Evolutionary conservation across 2,113 vertebrate species (phyloP), one percentile per base, ranked within the genome.

Genomic region (Limanda limanda): DNA sequence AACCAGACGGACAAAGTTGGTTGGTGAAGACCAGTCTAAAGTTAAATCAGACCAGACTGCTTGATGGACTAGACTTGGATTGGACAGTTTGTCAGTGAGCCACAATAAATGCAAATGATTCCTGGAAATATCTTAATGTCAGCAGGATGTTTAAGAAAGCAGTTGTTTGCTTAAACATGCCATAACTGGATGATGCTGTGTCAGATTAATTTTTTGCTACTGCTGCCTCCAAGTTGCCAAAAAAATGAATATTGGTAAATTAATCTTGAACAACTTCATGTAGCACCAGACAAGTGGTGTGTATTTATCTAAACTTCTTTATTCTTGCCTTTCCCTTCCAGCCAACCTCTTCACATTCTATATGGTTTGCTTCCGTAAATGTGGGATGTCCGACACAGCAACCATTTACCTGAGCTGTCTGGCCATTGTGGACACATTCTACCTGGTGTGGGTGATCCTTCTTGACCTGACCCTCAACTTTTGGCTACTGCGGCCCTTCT

Each of bases 321-420:
- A 1, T 68, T 37, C 4, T 1, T 68, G 47, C 57, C 56, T 70
- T 62, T 31, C 59, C 40, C 57, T 58, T 54, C 21, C 78, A 95
- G 94, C 90, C 4, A 95, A 95, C 84, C 90, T 95, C 72, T 94
- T 95, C 86, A 95, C 94, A 0, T 94, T 94, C 79, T 94, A 94
- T 61, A 93, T 95, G 89, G 91, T 95, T 78, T 83, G 90, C 71
- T 92, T 93, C 71, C 92, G 89, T 40, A 90, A 91, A n/a, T 95
- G 94, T 14, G 93, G 93, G 60, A 95, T 95, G 94, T 95, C 94
- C 0, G 54, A 76, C 58, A 74, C 94, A 0, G 94, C 94, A 14
- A 81, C 87, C 9, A 24, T 95, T 25, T 95, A 95, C 76, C 89
- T 95, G 54, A 89, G 94, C 79, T 93, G 78, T 60, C 83, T 95